Percentiles rank a stretch among this genome's conserved stretches.
Evolutionary conservation across 1,140 invertebrate species (phyloP).

Genomic region (Ips nitidus): DNA sequence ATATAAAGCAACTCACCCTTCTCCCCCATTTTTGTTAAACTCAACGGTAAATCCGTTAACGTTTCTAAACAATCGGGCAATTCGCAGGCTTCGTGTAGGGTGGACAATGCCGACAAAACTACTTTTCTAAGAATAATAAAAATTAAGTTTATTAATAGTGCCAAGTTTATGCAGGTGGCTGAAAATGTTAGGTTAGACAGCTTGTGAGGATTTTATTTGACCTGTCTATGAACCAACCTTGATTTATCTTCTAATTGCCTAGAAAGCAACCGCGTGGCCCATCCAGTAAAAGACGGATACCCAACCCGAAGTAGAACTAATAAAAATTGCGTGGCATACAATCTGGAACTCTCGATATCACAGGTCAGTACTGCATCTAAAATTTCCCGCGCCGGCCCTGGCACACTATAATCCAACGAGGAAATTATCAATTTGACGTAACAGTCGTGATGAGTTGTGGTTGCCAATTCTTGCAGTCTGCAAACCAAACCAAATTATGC

Average conservation of each 20-base stretch:
- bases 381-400: conserved; percentile 72
- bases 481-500: neutral
- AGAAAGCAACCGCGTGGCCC: conserved; percentile 82
- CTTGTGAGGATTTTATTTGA: neutral
- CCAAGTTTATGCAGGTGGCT: neutral
- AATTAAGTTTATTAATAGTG: neutral
- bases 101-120: conserved; percentile 70
- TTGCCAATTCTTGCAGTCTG: conserved; percentile 77
- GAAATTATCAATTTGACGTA: conserved; percentile 92
- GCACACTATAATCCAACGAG: conserved; percentile 79
- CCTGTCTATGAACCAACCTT: conserved; percentile 53
- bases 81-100: conserved; percentile 91
- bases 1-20: conserved; percentile 80
- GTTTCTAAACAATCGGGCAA: conserved; percentile 81
- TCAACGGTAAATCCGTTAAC: conserved; percentile 71
- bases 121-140: conserved; percentile 28
- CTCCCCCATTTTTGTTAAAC: conserved; percentile 79
- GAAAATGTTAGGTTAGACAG: neutral
- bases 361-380: conserved; percentile 68
- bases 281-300: conserved; percentile 65
- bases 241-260: conserved; percentile 80
- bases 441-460: conserved; percentile 83
- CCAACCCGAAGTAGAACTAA: conserved; percentile 77
- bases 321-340: conserved; percentile 90
- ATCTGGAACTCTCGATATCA: conserved; percentile 70